These are phyloP conservation scores for Rallus crepitans DNA, from an alignment of 2,797 vertebrate species.

Conservation along the genomic window DNA sequence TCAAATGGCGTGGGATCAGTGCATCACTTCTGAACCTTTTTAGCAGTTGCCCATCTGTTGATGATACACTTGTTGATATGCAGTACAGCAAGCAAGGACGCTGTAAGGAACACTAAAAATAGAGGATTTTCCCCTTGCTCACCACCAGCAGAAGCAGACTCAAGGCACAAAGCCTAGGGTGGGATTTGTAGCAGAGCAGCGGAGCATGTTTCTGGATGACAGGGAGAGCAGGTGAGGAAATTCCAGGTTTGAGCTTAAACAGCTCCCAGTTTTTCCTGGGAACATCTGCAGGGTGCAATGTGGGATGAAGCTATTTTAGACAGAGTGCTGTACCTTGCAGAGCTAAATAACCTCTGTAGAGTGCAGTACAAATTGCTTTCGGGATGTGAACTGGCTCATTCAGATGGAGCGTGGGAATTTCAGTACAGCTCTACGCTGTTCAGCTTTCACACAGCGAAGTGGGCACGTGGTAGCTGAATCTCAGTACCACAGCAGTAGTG, in stretches of 20 bases:
- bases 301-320: background rate
- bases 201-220: too few species aligned
- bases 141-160: background rate
- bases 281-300: background rate
- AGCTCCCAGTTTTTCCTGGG: background rate
- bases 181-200: too few species aligned
- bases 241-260: background rate
- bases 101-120: background rate
- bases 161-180: background rate
- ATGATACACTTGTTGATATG: background rate
- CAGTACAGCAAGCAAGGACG: background rate
- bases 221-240: too few species aligned
- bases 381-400: background rate
- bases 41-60: background rate
- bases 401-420: background rate
- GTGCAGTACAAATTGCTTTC: background rate
- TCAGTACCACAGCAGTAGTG: background rate
- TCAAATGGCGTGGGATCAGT: background rate
- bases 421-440: background rate
- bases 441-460: background rate
- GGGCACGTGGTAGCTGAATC: rapidly evolving
- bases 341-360: background rate
- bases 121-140: background rate
- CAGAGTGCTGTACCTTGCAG: background rate
- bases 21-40: background rate